A percentile compares a stretch with the other conserved stretches of the same genome.
Evolutionary conservation across 2,888 invertebrate genomes (phyloP).

Genomic region (Megalurothrips usitatus): DNA sequence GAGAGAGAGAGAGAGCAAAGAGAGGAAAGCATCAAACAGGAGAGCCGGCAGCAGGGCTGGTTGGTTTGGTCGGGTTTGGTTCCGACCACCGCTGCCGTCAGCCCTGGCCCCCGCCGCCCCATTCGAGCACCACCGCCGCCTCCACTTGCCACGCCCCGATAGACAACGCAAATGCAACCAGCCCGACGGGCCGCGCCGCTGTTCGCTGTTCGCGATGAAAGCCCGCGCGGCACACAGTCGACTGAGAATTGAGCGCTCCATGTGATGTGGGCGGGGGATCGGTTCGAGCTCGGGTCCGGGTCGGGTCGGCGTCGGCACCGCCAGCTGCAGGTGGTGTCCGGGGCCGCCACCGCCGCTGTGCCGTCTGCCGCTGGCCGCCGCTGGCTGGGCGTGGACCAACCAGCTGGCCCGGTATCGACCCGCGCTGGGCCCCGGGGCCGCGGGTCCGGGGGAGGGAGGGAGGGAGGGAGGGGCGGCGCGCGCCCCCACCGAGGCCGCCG

Average conservation of each 20-base stretch:
- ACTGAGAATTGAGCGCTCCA: neutral
- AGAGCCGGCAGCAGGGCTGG: too few relatives aligned
- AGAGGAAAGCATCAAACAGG: too few relatives aligned
- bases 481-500: neutral
- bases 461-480: neutral
- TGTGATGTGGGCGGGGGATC: neutral
- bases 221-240: neutral
- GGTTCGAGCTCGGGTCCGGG: neutral
- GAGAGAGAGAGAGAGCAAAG: too few relatives aligned
- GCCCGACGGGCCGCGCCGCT: too few relatives aligned
- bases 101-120: too few relatives aligned
- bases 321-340: neutral
- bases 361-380: neutral
- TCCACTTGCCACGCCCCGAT: too few relatives aligned
- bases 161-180: too few relatives aligned
- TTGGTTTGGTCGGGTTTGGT: too few relatives aligned
- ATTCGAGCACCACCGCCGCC: neutral
- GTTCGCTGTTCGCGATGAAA: neutral
- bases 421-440: neutral
- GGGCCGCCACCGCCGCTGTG: neutral
- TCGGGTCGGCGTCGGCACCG: neutral
- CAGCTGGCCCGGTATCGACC: neutral
- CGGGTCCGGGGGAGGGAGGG: neutral
- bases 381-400: constrained; percentile 1
- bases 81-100: too few relatives aligned